phyloP scores from a whole-genome alignment of 2,113 vertebrate genomes.

The Cyprinodon tularosa region DNA sequence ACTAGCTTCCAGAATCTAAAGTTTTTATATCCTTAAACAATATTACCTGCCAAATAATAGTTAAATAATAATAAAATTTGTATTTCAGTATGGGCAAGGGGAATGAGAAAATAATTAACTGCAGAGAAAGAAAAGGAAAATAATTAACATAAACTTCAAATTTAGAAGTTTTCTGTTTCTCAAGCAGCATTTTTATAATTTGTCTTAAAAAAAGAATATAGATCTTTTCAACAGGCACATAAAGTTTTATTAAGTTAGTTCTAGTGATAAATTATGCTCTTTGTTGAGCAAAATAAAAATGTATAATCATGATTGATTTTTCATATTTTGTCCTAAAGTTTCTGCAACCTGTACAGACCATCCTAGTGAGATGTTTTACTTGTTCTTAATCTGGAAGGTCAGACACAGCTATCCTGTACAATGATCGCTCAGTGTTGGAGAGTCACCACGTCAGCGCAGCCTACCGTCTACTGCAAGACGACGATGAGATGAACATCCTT shows the following conservation, averaged over 20 bases:
- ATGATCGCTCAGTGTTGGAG: constrained; percentile 95
- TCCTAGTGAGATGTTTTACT: background rate
- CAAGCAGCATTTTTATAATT: background rate
- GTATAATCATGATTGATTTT: background rate
- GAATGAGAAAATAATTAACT: background rate
- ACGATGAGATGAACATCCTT: constrained; percentile 99
- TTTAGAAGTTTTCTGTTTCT: background rate
- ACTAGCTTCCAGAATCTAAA: background rate
- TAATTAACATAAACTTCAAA: background rate
- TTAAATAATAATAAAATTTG: background rate
- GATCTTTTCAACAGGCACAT: background rate
- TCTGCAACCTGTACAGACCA: background rate
- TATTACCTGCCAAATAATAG: background rate
- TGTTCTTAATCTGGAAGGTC: constrained; percentile 80
- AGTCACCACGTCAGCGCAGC: constrained; percentile 96
- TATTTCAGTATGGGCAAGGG: background rate
- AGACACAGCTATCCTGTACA: constrained; percentile 96
- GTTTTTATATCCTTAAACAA: background rate
- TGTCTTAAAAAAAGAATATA: background rate
- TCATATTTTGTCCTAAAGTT: background rate
- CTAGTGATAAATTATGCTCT: background rate
- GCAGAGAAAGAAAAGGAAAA: background rate
- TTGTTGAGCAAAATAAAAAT: background rate
- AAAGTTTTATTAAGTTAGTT: background rate
- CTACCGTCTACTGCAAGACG: constrained; percentile 94